phyloP scores from a whole-genome alignment of 2,113 vertebrate species.

The Misgurnus mizolepis region DNA sequence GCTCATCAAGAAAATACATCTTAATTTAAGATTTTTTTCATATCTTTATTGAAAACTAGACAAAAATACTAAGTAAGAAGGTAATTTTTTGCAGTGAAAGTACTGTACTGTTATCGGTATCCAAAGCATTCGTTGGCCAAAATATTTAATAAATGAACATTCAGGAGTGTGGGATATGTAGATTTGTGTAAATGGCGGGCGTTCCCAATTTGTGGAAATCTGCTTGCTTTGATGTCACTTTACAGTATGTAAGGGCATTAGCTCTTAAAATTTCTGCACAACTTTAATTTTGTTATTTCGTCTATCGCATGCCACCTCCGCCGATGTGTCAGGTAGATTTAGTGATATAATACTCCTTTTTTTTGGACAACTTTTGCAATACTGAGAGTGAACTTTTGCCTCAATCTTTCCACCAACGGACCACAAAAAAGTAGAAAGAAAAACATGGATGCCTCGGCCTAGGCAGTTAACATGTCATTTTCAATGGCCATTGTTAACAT shows the following conservation, averaged over 20 bases:
- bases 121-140: too few species aligned
- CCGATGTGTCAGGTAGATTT: constrained; percentile 32
- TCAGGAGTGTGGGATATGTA: too few species aligned
- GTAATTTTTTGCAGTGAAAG: too few species aligned
- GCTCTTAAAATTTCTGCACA: constrained; percentile 4
- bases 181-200: not conserved
- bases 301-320: constrained; percentile 33
- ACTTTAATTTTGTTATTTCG: constrained; percentile 14
- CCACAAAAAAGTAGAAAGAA: constrained; percentile 13
- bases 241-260: constrained; percentile 27
- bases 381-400: not conserved
- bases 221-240: constrained; percentile 13
- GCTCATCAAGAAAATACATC: too few species aligned
- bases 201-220: not conserved
- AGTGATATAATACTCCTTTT: constrained; percentile 6
- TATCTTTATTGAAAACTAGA: too few species aligned
- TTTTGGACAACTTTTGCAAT: constrained; percentile 36
- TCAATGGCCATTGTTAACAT: constrained; percentile 54
- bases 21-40: too few species aligned
- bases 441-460: constrained; percentile 47
- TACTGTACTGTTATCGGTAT: too few species aligned
- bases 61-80: too few species aligned
- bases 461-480: constrained; percentile 52
- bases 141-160: not conserved
- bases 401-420: constrained; percentile 40